Percentiles rank a stretch among this genome's conserved stretches.
Conservation (phyloP, 2,888 invertebrate species). For the Phanerotoma sp. region DNA sequence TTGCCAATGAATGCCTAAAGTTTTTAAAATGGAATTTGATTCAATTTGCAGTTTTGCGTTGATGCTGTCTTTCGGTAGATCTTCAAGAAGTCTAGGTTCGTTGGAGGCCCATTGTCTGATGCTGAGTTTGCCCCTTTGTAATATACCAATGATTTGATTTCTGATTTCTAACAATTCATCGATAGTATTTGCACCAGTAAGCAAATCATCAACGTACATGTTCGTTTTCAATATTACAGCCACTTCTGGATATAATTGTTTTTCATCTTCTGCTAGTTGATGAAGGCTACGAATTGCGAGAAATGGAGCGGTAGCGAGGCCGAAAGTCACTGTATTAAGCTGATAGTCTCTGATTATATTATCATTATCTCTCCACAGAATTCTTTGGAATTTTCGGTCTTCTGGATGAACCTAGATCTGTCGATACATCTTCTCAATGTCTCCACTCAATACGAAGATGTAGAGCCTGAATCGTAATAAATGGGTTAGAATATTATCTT, state of each 20-base stretch:
- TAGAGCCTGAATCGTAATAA: too few relatives aligned
- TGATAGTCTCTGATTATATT: slow-evolving; percentile 2
- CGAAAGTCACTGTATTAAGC: too few relatives aligned
- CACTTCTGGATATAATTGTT: neutral
- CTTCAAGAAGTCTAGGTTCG: neutral
- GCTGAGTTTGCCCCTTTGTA: slow-evolving; percentile 6
- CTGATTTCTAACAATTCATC: slow-evolving; percentile 7
- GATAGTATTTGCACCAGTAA: slow-evolving; percentile 16
- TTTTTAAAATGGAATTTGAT: slow-evolving; percentile 6
- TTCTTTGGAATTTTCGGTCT: slow-evolving; percentile 14
- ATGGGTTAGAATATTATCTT: too few relatives aligned
- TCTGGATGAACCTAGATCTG: too few relatives aligned
- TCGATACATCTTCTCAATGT: too few relatives aligned
- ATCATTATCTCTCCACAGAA: slow-evolving; percentile 18
- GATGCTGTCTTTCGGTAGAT: neutral
- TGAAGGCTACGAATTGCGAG: neutral
- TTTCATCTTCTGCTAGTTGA: slow-evolving; percentile 21
- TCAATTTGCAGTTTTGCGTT: too few relatives aligned
- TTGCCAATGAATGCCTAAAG: slow-evolving; percentile 28
- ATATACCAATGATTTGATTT: slow-evolving; percentile 8
- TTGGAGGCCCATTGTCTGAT: slow-evolving; percentile 26
- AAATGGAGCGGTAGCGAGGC: too few relatives aligned
- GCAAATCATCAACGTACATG: slow-evolving; percentile 21
- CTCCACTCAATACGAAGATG: too few relatives aligned
- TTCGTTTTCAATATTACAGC: slow-evolving; percentile 6